phyloP scores from a whole-genome alignment of 2,797 vertebrate genomes.

The Diglossa cyanea region DNA sequence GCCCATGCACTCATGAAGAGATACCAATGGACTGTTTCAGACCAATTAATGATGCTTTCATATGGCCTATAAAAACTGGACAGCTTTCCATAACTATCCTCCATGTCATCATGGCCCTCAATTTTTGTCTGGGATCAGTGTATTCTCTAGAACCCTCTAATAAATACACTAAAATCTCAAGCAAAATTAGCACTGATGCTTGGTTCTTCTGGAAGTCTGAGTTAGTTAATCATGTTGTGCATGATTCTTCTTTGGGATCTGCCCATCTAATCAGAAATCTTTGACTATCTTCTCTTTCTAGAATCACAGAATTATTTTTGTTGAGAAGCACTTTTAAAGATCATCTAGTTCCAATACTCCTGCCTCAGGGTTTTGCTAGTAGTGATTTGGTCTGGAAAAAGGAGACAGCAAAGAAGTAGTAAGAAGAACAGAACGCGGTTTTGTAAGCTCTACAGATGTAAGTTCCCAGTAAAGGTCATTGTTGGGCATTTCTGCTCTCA shows the following conservation, averaged over 20 bases:
- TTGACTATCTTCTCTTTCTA: not conserved
- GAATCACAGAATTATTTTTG: not conserved
- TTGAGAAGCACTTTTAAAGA: not conserved
- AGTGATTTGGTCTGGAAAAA: not conserved
- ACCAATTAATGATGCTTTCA: too few species aligned
- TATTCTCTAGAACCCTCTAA: too few species aligned
- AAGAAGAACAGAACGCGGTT: not conserved
- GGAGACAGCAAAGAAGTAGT: not conserved
- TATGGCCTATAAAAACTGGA: too few species aligned
- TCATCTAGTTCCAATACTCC: rapidly evolving
- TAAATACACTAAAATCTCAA: not conserved
- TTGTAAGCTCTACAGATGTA: not conserved
- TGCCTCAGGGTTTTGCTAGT: not conserved
- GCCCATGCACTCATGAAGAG: too few species aligned
- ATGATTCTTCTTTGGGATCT: not conserved
- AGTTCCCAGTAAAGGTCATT: not conserved
- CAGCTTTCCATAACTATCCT: too few species aligned
- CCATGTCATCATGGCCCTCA: too few species aligned
- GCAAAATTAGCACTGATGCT: not conserved
- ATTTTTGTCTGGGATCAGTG: too few species aligned
- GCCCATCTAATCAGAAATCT: not conserved
- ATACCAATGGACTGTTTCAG: too few species aligned
- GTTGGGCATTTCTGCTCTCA: not conserved
- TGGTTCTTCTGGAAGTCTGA: not conserved
- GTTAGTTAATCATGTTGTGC: too few species aligned